Base-by-base conservation (phyloP, 1,140 invertebrate genomes). In the Chironomus tepperi region DNA sequence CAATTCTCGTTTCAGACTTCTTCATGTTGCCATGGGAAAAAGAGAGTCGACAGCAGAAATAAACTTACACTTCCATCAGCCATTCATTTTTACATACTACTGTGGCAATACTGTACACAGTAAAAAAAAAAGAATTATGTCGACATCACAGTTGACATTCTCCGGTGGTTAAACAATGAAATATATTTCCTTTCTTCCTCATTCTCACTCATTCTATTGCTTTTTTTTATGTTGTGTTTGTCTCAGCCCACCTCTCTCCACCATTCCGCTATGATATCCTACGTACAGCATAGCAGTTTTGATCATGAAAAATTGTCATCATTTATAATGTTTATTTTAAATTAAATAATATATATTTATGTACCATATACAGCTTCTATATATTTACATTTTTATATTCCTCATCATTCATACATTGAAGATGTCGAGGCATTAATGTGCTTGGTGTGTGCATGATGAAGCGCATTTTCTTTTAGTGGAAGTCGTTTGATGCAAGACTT, bases 231-330 rank as follows among this genome's bases (percentile, higher is more conserved):
- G 5, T 34, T 34, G 24, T 34, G 24, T 34, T 34, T 34, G 24
- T 34, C 24, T 34, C 24, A 34, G 24, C 24, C n/a, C 24, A 34
- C 24, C 24, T 34, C 24, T 34, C 5, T 5, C 5, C 24, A 34
- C n/a, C n/a, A n/a, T n/a, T 34, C 5, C 24, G 24, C 24, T 34
- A 34, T 34, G 24, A 34, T 34, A 34, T 34, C 24, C 12, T 57
- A 57, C 47, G n/a, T 12, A 57, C 12, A n/a, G n/a, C n/a, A 57
- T 47, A 47, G 43, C 47, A 57, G 47, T 57, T 57, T 57, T 57
- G 47, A 57, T 57, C 47, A 57, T 57, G 47, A 57, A 57, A 57
- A 57, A 57, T 57, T 57, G 47, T 57, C 47, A 57, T 57, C 47
- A 15, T 57, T 57, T 57, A 12, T 57, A 57, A 57, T 57, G 47